These are phyloP conservation scores for Cataglyphis rosenhaueri DNA, from an alignment of 2,888 invertebrate genomes.

Conservation along the genomic window DNA sequence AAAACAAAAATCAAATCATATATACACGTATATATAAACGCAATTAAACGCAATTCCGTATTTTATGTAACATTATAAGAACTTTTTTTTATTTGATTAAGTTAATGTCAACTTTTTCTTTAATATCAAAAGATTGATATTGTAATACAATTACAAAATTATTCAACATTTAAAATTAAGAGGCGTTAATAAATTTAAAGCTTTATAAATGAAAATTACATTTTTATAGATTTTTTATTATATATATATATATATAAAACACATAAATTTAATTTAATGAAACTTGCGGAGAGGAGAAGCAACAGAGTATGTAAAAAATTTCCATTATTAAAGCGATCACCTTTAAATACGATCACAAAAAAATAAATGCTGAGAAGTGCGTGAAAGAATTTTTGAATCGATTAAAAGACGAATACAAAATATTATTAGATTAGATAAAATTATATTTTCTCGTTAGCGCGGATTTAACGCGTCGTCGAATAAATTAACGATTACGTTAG, in stretches of 20 bases:
- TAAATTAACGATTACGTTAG: slow-evolving; percentile 31
- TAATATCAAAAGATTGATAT: background rate
- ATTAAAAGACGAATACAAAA: slow-evolving; percentile 10
- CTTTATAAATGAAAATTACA: background rate
- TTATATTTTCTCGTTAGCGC: slow-evolving; percentile 31
- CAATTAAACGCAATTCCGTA: background rate
- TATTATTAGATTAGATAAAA: background rate
- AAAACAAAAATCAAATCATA: background rate
- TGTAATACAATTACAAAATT: background rate
- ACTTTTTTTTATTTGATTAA: background rate
- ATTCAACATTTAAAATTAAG: background rate
- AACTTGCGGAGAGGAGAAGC: background rate
- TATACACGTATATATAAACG: background rate
- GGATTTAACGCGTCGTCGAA: background rate
- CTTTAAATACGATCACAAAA: slow-evolving; percentile 10
- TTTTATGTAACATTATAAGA: background rate
- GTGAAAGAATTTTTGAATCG: slow-evolving; percentile 8
- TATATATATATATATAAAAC: background rate
- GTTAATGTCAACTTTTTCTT: background rate
- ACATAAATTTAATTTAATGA: slow-evolving; percentile 9
- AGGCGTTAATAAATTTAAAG: slow-evolving; percentile 3
- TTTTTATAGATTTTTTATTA: background rate
- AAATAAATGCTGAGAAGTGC: too few species aligned
- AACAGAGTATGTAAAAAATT: background rate
- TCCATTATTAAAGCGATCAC: background rate